phyloP scores from a whole-genome alignment of 2,113 vertebrate species.

The Anolis sagrei region DNA sequence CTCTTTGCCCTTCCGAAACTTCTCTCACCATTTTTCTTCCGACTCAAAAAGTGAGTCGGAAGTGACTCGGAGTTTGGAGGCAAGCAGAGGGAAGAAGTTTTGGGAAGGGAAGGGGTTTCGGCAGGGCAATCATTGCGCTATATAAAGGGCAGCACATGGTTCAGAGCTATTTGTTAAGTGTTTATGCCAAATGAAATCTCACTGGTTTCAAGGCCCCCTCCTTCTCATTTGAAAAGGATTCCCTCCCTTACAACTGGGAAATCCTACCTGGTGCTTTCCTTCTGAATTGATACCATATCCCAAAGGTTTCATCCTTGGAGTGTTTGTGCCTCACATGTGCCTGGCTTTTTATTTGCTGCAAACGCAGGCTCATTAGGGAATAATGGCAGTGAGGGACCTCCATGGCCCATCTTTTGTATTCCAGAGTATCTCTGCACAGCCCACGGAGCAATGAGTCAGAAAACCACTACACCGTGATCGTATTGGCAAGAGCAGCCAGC shows the following conservation, averaged over 20 bases:
- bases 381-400: neutral
- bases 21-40: too few relatives aligned
- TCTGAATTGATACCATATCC: neutral
- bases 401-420: neutral
- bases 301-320: neutral
- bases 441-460: conserved; percentile 17
- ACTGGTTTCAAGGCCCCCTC: neutral
- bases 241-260: neutral
- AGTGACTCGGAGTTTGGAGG: too few relatives aligned
- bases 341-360: neutral
- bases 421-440: neutral
- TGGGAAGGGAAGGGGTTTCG: too few relatives aligned
- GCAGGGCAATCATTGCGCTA: too few relatives aligned
- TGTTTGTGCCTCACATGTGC: too few relatives aligned
- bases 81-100: too few relatives aligned
- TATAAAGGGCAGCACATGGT: too few relatives aligned
- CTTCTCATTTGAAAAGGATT: neutral
- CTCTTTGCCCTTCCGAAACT: too few relatives aligned
- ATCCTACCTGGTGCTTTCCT: neutral
- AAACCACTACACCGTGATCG: neutral
- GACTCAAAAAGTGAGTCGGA: too few relatives aligned
- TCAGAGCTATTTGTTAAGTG: neutral
- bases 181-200: neutral
- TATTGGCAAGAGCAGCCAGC: conserved; percentile 1
- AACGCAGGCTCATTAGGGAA: neutral